A percentile compares a stretch with the other conserved stretches of the same genome.
Conservation (phyloP, 2,888 invertebrate genomes). For the Rhagium mordax region DNA sequence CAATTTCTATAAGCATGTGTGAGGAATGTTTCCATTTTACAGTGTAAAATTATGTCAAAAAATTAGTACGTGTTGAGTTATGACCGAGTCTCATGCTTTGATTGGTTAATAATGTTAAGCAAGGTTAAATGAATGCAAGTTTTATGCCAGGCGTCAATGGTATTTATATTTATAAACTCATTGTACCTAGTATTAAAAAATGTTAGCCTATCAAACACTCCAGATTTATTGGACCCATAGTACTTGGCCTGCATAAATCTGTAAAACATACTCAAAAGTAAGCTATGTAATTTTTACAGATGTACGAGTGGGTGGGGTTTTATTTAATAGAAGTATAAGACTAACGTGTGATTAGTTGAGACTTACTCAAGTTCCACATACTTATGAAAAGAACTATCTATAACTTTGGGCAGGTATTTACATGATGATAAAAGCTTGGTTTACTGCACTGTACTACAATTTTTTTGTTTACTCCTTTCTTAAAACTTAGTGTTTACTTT, state of each 20-base stretch:
- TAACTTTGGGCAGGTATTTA: no score
- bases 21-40: neutral
- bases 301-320: no score
- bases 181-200: slow-evolving; percentile 44
- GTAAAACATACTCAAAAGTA: slow-evolving; percentile 31
- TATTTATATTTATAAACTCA: no score
- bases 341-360: no score
- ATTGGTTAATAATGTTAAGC: neutral
- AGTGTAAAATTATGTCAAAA: neutral
- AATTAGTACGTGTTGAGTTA: neutral
- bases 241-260: slow-evolving; percentile 45
- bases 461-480: no score
- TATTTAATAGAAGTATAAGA: no score
- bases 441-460: no score
- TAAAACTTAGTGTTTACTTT: no score
- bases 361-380: no score
- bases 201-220: slow-evolving; percentile 42
- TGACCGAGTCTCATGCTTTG: neutral
- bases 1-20: neutral
- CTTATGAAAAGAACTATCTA: no score
- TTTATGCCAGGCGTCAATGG: neutral
- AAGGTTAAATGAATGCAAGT: neutral
- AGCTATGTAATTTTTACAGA: neutral
- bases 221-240: slow-evolving; percentile 39
- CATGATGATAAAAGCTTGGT: no score